Evolutionary conservation across 1,140 invertebrate species (phyloP).

Genomic region (Mycetomoellerius zeteki): DNA sequence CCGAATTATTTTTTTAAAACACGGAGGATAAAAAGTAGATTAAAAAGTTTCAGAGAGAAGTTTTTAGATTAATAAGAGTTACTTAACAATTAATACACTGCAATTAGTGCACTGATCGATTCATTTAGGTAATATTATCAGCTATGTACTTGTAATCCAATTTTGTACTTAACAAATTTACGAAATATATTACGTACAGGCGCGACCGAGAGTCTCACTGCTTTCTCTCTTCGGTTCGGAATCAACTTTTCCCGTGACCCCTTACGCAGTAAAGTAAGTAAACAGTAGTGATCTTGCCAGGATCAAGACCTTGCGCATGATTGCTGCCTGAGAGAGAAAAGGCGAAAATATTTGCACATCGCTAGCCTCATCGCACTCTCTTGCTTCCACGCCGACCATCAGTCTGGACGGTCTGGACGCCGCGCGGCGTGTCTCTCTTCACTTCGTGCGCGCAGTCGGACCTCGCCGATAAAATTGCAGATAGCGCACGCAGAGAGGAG

Average conservation of each 20-base stretch:
- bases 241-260: slow-evolving; percentile 40
- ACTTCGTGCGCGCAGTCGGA: slow-evolving; percentile 5
- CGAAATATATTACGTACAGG: neutral
- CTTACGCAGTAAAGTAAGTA: neutral
- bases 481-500: slow-evolving; percentile 58
- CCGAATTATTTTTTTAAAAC: neutral
- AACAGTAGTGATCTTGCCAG: slow-evolving; percentile 54
- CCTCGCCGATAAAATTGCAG: slow-evolving; percentile 66
- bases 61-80: neutral
- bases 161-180: neutral
- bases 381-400: neutral
- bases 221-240: neutral
- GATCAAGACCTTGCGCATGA: slow-evolving; percentile 62
- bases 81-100: neutral
- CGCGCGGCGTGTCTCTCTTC: slow-evolving; percentile 28
- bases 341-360: slow-evolving; percentile 44
- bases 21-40: neutral
- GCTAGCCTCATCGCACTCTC: neutral
- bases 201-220: neutral
- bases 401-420: slow-evolving; percentile 15
- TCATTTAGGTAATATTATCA: neutral
- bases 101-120: neutral
- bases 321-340: slow-evolving; percentile 21
- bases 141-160: neutral
- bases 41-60: neutral